Percentiles rank a stretch among this genome's conserved stretches.
These are phyloP conservation scores for Neostethus bicornis DNA, from an alignment of 2,797 vertebrate genomes.

Conservation along the genomic window DNA sequence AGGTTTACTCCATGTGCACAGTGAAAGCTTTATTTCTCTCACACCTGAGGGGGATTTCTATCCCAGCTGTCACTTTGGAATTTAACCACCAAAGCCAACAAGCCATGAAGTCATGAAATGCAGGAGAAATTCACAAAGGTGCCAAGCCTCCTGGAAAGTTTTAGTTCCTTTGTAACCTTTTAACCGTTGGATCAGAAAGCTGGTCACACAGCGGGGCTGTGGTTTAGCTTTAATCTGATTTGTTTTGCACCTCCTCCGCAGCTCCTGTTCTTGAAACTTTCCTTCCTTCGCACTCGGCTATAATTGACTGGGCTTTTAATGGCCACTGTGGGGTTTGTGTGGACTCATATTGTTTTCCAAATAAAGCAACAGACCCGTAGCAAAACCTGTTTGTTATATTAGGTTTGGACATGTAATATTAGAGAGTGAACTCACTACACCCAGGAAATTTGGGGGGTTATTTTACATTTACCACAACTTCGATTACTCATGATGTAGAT, in stretches of 20 bases:
- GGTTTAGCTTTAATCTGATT: constrained; percentile 41
- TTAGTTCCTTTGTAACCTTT: constrained; percentile 50
- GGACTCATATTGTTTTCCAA: constrained; percentile 70
- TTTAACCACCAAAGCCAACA: constrained; percentile 39
- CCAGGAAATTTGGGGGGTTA: constrained; percentile 7
- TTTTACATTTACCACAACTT: constrained; percentile 25
- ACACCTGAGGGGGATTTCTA: constrained; percentile 50
- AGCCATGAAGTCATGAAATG: constrained; percentile 48
- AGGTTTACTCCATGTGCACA: constrained; percentile 33
- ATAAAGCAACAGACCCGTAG: constrained; percentile 47
- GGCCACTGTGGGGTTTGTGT: constrained; percentile 64
- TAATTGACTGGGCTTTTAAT: constrained; percentile 63
- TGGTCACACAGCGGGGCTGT: constrained; percentile 39
- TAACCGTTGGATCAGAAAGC: constrained; percentile 38
- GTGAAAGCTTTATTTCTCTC: constrained; percentile 30
- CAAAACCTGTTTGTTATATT: constrained; percentile 32
- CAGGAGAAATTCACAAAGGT: constrained; percentile 19
- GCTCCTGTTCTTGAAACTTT: constrained; percentile 65
- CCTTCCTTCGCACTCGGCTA: constrained; percentile 80
- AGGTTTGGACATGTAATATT: constrained; percentile 7
- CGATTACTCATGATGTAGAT: constrained; percentile 8
- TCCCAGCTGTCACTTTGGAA: constrained; percentile 51
- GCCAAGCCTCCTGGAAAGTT: constrained; percentile 27
- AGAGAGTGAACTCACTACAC: constrained; percentile 19
- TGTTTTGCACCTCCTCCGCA: constrained; percentile 54